phyloP scores from a whole-genome alignment of 2,888 invertebrate species.

The Terebella lapidaria region DNA sequence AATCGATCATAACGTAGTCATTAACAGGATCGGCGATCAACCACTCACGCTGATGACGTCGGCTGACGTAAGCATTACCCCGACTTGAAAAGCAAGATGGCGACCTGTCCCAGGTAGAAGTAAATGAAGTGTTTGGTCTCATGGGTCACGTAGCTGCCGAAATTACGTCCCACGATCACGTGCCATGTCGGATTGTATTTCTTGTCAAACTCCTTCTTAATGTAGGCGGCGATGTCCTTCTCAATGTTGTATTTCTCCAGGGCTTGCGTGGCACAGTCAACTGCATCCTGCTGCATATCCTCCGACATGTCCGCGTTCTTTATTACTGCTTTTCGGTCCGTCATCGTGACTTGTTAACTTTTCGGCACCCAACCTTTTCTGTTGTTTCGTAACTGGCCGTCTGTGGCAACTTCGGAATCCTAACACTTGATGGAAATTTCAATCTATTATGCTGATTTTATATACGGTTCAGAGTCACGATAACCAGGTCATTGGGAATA shows the following conservation, averaged over 20 bases:
- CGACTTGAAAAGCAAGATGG: conserved; percentile 97
- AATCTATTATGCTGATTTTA: no score
- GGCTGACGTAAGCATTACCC: no score
- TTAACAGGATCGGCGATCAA: no score
- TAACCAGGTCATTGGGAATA: no score
- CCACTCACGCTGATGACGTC: no score
- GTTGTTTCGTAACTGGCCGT: no score
- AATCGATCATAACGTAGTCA: no score
- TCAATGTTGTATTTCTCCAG: conserved; percentile 98
- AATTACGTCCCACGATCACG: conserved; percentile 97
- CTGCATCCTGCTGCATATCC: conserved; percentile 99
- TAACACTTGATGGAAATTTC: no score
- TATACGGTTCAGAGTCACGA: no score
- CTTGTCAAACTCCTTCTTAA: conserved; percentile 99
- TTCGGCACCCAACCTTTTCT: no score
- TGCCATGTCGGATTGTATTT: conserved; percentile 99
- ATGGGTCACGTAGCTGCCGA: conserved; percentile 96
- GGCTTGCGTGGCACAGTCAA: conserved; percentile 97
- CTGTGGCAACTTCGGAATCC: no score
- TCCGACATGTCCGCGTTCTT: conserved; percentile 99
- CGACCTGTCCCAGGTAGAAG: conserved; percentile 98
- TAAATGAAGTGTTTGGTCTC: conserved; percentile 99
- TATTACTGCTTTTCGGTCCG: conserved; percentile 81
- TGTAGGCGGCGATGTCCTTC: conserved; percentile 98
- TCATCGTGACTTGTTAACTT: no score